These are phyloP conservation scores for Aethina tumida DNA, from an alignment of 1,140 invertebrate genomes.

Conservation along the genomic window DNA sequence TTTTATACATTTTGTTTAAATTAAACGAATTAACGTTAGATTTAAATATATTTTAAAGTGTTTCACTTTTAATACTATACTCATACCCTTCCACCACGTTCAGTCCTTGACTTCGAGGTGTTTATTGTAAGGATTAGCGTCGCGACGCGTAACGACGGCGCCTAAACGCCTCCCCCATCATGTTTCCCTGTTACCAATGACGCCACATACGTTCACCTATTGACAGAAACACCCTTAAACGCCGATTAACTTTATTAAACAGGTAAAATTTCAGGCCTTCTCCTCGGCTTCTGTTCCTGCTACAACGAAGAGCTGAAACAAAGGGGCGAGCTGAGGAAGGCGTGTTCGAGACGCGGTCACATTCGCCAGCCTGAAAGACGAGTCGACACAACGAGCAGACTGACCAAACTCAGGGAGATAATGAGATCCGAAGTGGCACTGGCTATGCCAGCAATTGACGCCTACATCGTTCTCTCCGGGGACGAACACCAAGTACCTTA, in stretches of 20 bases:
- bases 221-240: not conserved
- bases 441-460: conserved; percentile 54
- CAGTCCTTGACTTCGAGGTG: too few relatives aligned
- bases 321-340: conserved; percentile 25
- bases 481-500: conserved; percentile 68
- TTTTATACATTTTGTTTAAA: too few relatives aligned
- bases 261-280: not conserved
- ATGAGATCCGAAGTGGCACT: conserved; percentile 52
- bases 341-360: conserved; percentile 26
- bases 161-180: not conserved
- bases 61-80: too few relatives aligned
- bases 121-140: not conserved
- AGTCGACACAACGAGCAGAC: conserved; percentile 28
- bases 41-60: too few relatives aligned
- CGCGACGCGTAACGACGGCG: conserved; percentile 7
- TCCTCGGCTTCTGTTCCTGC: not conserved
- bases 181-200: conserved; percentile 5
- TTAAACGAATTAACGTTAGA: too few relatives aligned
- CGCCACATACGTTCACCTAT: too few relatives aligned
- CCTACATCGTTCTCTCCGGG: conserved; percentile 64
- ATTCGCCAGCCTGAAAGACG: conserved; percentile 22
- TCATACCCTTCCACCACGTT: too few relatives aligned
- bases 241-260: not conserved
- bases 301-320: conserved; percentile 13
- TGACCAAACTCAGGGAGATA: conserved; percentile 51